Conservation (phyloP, 2,113 vertebrate genomes). For the Plecturocebus donacophilus region DNA sequence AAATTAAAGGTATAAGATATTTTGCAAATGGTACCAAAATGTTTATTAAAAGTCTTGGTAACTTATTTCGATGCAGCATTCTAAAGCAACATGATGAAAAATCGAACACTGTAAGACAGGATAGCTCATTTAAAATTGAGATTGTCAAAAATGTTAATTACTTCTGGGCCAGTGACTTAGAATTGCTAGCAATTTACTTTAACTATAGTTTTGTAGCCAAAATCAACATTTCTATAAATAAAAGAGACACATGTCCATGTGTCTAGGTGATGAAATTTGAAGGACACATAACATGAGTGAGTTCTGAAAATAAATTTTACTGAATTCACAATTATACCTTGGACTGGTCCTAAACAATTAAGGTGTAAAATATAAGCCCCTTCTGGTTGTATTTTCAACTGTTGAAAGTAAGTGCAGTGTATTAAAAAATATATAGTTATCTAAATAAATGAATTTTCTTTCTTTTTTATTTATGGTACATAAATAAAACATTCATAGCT, state of each 20-base stretch:
- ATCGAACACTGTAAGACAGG: not conserved
- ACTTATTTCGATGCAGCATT: not conserved
- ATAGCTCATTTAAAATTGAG: conserved; percentile 40
- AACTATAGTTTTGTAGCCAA: not conserved
- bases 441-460: not conserved
- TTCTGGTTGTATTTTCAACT: not conserved
- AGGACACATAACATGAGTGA: not conserved
- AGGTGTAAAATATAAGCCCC: not conserved
- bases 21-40: conserved; percentile 1
- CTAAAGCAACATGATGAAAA: conserved; percentile 28
- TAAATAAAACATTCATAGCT: conserved; percentile 10
- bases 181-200: conserved; percentile 27
- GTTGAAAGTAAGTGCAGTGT: not conserved
- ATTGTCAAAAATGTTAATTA: conserved; percentile 24
- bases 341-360: not conserved
- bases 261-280: conserved; percentile 4
- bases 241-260: not conserved
- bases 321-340: not conserved
- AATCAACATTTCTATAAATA: not conserved
- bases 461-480: too few species aligned
- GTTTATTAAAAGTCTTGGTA: not conserved
- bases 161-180: not conserved
- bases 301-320: not conserved
- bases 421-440: not conserved
- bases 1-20: not conserved